phyloP scores from a whole-genome alignment of 2,888 invertebrate genomes.

The Chrysolina haemoptera region DNA sequence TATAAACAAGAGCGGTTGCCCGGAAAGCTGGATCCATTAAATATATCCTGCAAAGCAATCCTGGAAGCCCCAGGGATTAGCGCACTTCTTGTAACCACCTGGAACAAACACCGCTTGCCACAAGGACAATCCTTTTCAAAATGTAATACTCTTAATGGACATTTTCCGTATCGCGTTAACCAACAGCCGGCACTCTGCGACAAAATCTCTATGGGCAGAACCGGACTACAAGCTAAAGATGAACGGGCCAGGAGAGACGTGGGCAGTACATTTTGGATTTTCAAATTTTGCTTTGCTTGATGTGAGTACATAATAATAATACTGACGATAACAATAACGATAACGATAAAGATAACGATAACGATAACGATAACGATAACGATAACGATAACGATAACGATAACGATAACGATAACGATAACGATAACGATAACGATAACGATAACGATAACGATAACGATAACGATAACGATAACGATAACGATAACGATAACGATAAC shows the following conservation, averaged over 20 bases:
- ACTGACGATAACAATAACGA: too few species aligned
- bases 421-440: too few species aligned
- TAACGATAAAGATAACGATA: too few species aligned
- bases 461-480: too few species aligned
- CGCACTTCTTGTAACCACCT: background rate
- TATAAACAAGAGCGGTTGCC: background rate
- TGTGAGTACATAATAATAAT: too few species aligned
- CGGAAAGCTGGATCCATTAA: background rate
- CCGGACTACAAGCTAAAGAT: background rate
- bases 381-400: too few species aligned
- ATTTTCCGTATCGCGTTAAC: background rate
- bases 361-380: too few species aligned
- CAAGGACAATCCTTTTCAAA: background rate
- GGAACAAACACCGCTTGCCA: background rate
- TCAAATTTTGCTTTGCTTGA: too few species aligned
- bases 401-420: too few species aligned
- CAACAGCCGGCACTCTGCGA: background rate
- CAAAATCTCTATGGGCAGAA: background rate
- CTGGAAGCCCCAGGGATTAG: slow-evolving; percentile 3
- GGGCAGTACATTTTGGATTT: too few species aligned
- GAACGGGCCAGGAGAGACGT: background rate
- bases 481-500: too few species aligned
- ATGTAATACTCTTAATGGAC: slow-evolving; percentile 5
- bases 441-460: too few species aligned
- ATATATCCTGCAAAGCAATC: background rate